These are phyloP conservation scores for Rhagophthalmus giganteus DNA, from an alignment of 2,888 invertebrate species.

Conservation along the genomic window DNA sequence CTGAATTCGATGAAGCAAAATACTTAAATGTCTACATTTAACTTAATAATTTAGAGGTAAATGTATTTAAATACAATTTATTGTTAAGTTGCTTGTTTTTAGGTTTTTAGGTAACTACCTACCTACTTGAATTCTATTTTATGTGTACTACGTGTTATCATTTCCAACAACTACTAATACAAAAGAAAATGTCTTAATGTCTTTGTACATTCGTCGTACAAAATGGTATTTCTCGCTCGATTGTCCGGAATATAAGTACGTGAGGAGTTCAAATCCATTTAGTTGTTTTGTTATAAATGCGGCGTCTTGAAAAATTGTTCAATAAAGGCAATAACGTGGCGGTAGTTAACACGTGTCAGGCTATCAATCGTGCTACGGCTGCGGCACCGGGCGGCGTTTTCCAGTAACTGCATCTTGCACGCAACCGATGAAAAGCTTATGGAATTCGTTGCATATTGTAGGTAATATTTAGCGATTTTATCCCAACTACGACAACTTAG, in stretches of 20 bases:
- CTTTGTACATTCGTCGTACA: too few relatives aligned
- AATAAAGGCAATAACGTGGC: conserved; percentile 45
- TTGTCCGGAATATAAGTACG: too few relatives aligned
- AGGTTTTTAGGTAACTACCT: too few relatives aligned
- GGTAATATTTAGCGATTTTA: conserved; percentile 19
- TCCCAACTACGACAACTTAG: conserved; percentile 16
- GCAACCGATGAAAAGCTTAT: conserved; percentile 34
- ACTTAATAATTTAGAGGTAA: too few relatives aligned
- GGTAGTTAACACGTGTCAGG: conserved; percentile 46
- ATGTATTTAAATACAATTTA: too few relatives aligned
- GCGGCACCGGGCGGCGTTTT: too few relatives aligned
- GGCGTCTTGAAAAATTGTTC: conserved; percentile 43
- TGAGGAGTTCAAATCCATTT: conserved; percentile 1
- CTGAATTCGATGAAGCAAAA: too few relatives aligned
- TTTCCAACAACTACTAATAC: background rate
- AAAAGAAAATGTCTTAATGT: too few relatives aligned
- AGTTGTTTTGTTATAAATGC: conserved; percentile 15
- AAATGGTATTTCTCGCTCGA: conserved; percentile 3
- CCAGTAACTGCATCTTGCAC: conserved; percentile 32
- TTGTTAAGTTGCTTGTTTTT: too few relatives aligned
- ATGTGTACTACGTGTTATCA: background rate
- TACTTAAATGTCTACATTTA: too few relatives aligned
- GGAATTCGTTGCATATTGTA: conserved; percentile 16
- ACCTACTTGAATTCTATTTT: too few relatives aligned
- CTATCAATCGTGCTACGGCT: conserved; percentile 40